Base-by-base conservation (phyloP, 1,140 invertebrate species). In the Saccostrea cuccullata region DNA sequence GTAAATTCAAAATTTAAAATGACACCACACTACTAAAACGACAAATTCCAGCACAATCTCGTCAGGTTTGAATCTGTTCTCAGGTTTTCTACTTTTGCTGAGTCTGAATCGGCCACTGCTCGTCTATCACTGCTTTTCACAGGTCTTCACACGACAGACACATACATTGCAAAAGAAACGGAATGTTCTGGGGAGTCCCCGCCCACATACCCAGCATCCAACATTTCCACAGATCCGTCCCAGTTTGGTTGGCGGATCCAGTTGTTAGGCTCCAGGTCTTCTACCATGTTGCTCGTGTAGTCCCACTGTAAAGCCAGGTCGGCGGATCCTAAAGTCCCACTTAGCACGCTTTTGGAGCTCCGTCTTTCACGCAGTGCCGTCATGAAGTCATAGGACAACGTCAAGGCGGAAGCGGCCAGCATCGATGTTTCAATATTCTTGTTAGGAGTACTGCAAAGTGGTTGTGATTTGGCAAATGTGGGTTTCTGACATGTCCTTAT, bases 181-280 rank as follows among this genome's bases (percentile, higher is more conserved):
- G 30, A 60, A 23, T 20, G 13, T n/a, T 58, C 55, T 2, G 40
- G 55, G 8, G 47, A 55, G 64, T 58, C 26, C 15, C 84, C 20
- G 30, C 56, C 84, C 13, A 85, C 84, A 40, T 60, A 85, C 20
- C 84, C 84, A 20, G 84, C 20, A 12, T 58, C 84, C 56, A 85
- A 85, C 84, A 85, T 85, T 23, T 64, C 84, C 56, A 64, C 8
- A 8, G 84, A 56, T 23, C 47, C 84, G 20, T 85, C 56, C 84
- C 84, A 85, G 4, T 58, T 58, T n/a, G 84, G 20, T 20, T 85
- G 47, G 30, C 23, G 84, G 55, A 85, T 58, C 84, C 84, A 85
- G n/a, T 26, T 64, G 56, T 85, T 64, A n/a, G 84, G 26, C 2
- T 64, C 58, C 17, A 64, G 9, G 55, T 58, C 58, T n/a, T 36